Conservation (phyloP, 1,140 invertebrate species). For the Delia radicum region DNA sequence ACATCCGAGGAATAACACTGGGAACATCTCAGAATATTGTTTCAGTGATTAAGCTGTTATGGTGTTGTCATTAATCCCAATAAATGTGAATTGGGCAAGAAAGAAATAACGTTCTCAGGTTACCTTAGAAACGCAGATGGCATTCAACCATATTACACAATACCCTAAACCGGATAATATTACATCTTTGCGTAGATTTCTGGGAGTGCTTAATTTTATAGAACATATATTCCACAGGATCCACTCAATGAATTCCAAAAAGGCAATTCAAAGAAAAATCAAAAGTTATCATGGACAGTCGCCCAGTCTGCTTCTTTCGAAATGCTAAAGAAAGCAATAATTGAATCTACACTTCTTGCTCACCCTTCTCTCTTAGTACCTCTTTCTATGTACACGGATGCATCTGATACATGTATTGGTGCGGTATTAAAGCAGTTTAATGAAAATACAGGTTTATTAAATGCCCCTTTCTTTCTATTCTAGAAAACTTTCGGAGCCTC, state of each 20-base stretch:
- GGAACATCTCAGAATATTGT: slow-evolving; percentile 34
- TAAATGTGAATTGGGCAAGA: slow-evolving; percentile 39
- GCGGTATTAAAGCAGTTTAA: neutral
- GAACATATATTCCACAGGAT: neutral
- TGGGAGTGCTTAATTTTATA: neutral
- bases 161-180: neutral
- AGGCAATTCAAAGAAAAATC: neutral
- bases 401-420: neutral
- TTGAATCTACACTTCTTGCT: neutral
- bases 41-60: slow-evolving; percentile 31
- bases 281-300: neutral
- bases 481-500: too few relatives aligned
- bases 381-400: neutral
- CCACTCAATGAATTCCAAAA: neutral
- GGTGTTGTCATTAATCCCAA: slow-evolving; percentile 36
- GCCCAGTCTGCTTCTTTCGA: neutral
- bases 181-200: neutral
- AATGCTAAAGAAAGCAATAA: neutral
- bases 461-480: too few relatives aligned
- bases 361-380: neutral
- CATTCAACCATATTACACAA: neutral
- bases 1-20: too few relatives aligned
- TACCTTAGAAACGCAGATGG: slow-evolving; percentile 26
- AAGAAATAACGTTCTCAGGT: slow-evolving; percentile 56
- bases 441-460: neutral